A percentile compares a stretch with the other conserved stretches of the same genome.
Conservation (phyloP, 1,140 invertebrate species). For the Melipona quadrifasciata region DNA sequence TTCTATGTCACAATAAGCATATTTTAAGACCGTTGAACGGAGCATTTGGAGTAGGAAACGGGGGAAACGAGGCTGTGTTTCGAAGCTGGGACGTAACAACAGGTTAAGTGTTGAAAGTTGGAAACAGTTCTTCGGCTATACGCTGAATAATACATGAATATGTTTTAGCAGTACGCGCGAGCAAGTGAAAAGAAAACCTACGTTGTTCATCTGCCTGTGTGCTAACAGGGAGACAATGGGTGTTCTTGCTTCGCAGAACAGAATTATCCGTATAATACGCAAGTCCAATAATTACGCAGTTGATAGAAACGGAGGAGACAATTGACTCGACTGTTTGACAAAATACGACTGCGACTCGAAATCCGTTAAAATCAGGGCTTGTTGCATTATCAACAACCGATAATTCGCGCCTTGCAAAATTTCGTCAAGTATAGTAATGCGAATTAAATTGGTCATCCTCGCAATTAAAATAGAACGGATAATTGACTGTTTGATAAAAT, state of each 20-base stretch:
- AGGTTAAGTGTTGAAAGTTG: background rate
- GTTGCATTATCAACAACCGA: too few species aligned
- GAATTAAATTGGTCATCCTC: too few species aligned
- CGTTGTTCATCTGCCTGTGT: background rate
- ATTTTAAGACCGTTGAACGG: background rate
- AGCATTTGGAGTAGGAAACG: background rate
- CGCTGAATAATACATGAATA: slow-evolving; percentile 6
- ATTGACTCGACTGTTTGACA: too few species aligned
- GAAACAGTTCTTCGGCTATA: slow-evolving; percentile 2
- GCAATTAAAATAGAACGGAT: too few species aligned
- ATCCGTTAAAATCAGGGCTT: too few species aligned
- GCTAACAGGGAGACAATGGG: background rate
- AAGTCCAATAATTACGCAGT: too few species aligned
- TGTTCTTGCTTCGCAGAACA: background rate
- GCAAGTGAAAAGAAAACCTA: background rate
- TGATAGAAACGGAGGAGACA: too few species aligned
- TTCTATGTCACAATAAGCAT: background rate
- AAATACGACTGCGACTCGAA: too few species aligned
- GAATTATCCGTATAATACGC: background rate
- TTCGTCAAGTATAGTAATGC: too few species aligned
- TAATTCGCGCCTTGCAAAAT: too few species aligned
- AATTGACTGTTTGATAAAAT: too few species aligned
- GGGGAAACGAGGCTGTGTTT: background rate
- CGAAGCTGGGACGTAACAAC: background rate
- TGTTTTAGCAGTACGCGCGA: background rate